Evolutionary conservation across 2,797 vertebrate genomes (phyloP).

Genomic region (Salarias fasciatus): DNA sequence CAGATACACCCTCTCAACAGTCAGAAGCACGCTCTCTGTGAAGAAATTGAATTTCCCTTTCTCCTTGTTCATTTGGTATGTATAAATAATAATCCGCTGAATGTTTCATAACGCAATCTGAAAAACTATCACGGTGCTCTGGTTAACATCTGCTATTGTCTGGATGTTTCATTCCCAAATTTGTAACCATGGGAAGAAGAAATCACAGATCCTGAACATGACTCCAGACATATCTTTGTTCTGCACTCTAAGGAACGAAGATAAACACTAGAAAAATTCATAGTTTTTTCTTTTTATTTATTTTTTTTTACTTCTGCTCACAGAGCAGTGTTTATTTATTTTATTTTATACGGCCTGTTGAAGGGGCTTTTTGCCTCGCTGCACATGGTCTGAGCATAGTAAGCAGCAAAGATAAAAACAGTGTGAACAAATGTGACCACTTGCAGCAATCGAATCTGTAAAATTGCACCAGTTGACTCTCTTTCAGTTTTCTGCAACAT

Average conservation of each 20-base stretch:
- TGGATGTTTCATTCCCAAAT: slow-evolving; percentile 23
- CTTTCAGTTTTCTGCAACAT: not conserved
- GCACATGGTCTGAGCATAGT: slow-evolving; percentile 1
- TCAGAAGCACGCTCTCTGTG: not conserved
- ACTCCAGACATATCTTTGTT: not conserved
- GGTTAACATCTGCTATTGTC: slow-evolving; percentile 23
- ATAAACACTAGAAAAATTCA: slow-evolving; percentile 10
- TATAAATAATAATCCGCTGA: slow-evolving; percentile 17
- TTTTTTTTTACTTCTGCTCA: slow-evolving; percentile 10
- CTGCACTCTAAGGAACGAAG: slow-evolving; percentile 2
- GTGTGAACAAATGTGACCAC: not conserved
- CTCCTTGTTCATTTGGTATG: slow-evolving; percentile 19
- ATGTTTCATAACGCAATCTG: slow-evolving; percentile 56
- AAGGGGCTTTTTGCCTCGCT: slow-evolving; percentile 3
- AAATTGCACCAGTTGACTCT: slow-evolving; percentile 3
- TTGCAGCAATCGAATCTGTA: slow-evolving; percentile 1
- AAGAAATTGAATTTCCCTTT: slow-evolving; percentile 9
- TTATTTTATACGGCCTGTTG: slow-evolving; percentile 15
- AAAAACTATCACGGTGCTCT: slow-evolving; percentile 22
- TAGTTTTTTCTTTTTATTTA: no score
- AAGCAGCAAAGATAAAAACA: slow-evolving; percentile 35
- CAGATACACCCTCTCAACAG: not conserved
- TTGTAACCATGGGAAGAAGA: not conserved
- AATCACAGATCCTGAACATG: slow-evolving; percentile 21
- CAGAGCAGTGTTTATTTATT: slow-evolving; percentile 1